Evolutionary conservation across 2,113 vertebrate genomes (phyloP), one percentile per base, ranked within the genome.

Genomic region (Madoqua kirkii): DNA sequence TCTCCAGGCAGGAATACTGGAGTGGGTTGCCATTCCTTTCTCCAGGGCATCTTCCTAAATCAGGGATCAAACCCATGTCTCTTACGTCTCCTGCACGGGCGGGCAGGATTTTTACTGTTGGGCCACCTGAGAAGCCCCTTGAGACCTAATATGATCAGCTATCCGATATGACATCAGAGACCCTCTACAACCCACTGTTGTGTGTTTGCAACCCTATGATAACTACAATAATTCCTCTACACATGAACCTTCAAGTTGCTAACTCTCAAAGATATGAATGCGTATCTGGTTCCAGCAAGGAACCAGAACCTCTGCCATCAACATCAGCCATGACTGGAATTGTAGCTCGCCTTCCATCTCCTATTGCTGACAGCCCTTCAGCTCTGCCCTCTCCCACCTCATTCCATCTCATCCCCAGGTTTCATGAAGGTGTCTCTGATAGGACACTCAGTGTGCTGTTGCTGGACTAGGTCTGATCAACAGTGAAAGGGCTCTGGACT

Each of bases 141-240:
- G 50, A 85, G 85, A 45, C 76, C 10, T 1, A 31, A 8, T 6
- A 54, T 57, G 14, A 60, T 27, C 59, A 3, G 17, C 27, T 2
- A 6, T 0, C 19, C 0, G 0, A 48, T 5, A 4, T 33, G 15
- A 40, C 12, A 31, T 23, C 45, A 19, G 79, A 79, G n/a, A 12
- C 40, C 25, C 14, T 78, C 60, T 8, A 3, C 4, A 9, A 12
- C 23, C 13, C 31, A 1, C 5, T 15, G 21, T 14, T 29, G 1
- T 3, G 45, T 52, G n/a, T 25, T 52, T 71, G 19, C 0, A 2
- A 12, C 48, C 40, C 85, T 43, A 2, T 31, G 9, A 0, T 33
- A 10, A 33, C 7, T 3, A 43, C 23, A 43, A 14, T 76, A 76
- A 76, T 21, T 14, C 71, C 71, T 76, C 71, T 76, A 43, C 40